Evolutionary conservation across 1,140 invertebrate genomes (phyloP), one percentile per base, ranked within the genome.

Genomic region (Leptinotarsa undecemlineata): DNA sequence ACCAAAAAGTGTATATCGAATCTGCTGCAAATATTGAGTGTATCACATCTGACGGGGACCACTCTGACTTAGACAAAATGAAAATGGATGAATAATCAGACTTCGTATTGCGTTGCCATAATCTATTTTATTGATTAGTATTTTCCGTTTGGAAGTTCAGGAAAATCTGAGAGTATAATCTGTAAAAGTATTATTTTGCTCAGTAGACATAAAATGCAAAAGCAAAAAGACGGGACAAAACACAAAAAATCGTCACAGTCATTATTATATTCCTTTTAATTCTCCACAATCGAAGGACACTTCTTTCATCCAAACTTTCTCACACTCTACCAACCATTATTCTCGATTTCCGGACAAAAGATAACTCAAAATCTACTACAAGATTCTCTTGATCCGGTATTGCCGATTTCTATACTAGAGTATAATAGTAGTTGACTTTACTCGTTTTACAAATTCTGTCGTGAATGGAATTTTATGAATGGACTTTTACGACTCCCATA

Each of bases 381-480:
- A 72, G 47, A 74, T 61, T 71, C 63, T 72, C 42, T 67, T 57
- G 51, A 67, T 67, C 64, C 26, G 64, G 64, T 26, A 21, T 62
- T 51, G 71, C 76, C 76, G 76, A 60, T 68, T 77, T 77, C 73
- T 68, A 77, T 72, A 47, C 67, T 13, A 8, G 15, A 15, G 51
- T 57, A 57, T 57, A 57, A 57, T 57, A 57, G 72, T 77, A 77
- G 72, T 77, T 77, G 76, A 77, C 76, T 77, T 77, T 61, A 74
- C 64, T 66, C 33, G 61, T 76, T 76, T 76, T 74, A 48, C 62
- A 64, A 73, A 75, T 64, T 26, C 48, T 72, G 47, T 74, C 68
- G 71, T 77, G 73, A 77, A 77, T 77, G 76, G 57, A 72, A 20
- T n/a, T 42, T 48, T 4, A 26, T 33, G n/a, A 33, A 66, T 73